Conservation (phyloP, 2,113 vertebrate genomes). For the Cyanoliseus patagonus region DNA sequence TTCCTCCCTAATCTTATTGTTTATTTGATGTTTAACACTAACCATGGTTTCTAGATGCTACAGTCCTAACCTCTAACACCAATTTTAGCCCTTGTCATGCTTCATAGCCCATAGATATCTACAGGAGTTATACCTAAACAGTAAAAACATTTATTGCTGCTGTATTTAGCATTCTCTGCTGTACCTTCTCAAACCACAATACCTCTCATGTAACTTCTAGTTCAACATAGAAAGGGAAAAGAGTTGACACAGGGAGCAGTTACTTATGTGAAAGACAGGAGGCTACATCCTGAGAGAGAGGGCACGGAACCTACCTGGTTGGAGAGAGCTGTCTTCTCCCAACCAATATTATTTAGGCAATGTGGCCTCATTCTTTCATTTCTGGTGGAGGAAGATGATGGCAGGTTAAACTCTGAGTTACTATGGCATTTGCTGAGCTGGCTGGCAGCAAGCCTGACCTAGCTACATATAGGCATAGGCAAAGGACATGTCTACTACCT, state of each 20-base stretch:
- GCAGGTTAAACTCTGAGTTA: neutral
- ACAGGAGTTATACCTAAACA: neutral
- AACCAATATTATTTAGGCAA: neutral
- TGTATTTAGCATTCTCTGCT: neutral
- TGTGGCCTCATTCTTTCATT: neutral
- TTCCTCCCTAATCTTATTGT: neutral
- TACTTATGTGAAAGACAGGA: neutral
- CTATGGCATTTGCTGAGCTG: neutral
- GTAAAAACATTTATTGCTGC: neutral
- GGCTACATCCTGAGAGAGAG: neutral
- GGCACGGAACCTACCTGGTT: neutral
- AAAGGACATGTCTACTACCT: neutral
- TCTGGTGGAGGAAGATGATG: neutral
- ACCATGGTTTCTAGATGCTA: neutral
- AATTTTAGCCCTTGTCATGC: neutral
- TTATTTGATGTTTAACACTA: neutral
- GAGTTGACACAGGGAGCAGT: neutral
- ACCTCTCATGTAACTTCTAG: neutral
- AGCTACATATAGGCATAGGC: neutral
- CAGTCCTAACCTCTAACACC: neutral
- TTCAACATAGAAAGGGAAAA: neutral
- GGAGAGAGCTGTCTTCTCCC: neutral
- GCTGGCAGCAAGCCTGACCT: neutral
- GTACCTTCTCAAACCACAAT: neutral
- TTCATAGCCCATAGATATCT: neutral